A percentile compares a stretch with the other conserved stretches of the same genome.
These are phyloP conservation scores for Archivesica marissinica DNA, from an alignment of 1,140 invertebrate genomes.

Conservation along the genomic window DNA sequence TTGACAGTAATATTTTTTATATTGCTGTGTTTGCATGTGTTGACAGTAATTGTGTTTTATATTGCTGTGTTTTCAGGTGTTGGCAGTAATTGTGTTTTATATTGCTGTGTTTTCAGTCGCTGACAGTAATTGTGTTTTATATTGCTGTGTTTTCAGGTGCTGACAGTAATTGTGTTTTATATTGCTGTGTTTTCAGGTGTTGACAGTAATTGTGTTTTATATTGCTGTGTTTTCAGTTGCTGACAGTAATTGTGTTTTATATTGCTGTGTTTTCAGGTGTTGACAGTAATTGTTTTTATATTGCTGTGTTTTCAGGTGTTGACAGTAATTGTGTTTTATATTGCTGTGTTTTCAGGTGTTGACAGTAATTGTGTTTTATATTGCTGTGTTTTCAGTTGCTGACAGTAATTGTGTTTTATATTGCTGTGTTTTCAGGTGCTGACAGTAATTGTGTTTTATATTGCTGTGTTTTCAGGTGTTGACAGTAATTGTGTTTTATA, in stretches of 20 bases:
- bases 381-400: slow-evolving; percentile 73
- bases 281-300: slow-evolving; percentile 80
- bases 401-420: slow-evolving; percentile 79
- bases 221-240: slow-evolving; percentile 72
- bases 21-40: slow-evolving; percentile 72
- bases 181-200: slow-evolving; percentile 73
- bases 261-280: slow-evolving; percentile 73
- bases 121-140: slow-evolving; percentile 79
- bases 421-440: slow-evolving; percentile 73
- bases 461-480: slow-evolving; percentile 73
- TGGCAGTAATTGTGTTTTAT: slow-evolving; percentile 79
- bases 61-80: slow-evolving; percentile 73
- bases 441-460: slow-evolving; percentile 79
- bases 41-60: slow-evolving; percentile 79
- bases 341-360: slow-evolving; percentile 73
- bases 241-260: slow-evolving; percentile 79
- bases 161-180: slow-evolving; percentile 79
- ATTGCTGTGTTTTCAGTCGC: slow-evolving; percentile 72
- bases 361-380: slow-evolving; percentile 79
- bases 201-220: slow-evolving; percentile 79
- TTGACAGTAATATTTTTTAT: slow-evolving; percentile 79
- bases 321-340: slow-evolving; percentile 79
- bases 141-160: slow-evolving; percentile 73
- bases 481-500: slow-evolving; percentile 79
- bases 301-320: slow-evolving; percentile 73